phyloP scores from a whole-genome alignment of 2,888 invertebrate species.

The Syrista parreyssii region DNA sequence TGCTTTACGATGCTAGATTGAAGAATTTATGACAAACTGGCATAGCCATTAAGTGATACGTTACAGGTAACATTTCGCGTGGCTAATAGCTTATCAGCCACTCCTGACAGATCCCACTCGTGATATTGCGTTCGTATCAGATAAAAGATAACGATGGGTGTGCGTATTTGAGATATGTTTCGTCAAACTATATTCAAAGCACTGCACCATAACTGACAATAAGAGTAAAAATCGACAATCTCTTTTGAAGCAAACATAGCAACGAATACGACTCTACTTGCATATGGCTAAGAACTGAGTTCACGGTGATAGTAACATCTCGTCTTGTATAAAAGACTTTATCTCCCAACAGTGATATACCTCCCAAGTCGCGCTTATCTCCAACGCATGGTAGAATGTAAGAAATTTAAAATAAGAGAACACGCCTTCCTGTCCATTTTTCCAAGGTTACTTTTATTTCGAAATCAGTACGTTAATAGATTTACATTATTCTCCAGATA shows the following conservation, averaged over 20 bases:
- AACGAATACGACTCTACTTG: neutral
- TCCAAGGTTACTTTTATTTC: constrained; percentile 3
- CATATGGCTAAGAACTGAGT: neutral
- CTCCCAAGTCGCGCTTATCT: neutral
- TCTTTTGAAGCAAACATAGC: neutral
- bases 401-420: neutral
- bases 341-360: neutral
- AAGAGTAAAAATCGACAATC: neutral
- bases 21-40: constrained; percentile 12
- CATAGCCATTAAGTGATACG: constrained; percentile 9
- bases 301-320: neutral
- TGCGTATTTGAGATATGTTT: neutral
- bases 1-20: neutral
- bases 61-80: constrained; percentile 10
- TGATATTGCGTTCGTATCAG: constrained; percentile 21
- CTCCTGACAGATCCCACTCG: constrained; percentile 22
- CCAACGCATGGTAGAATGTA: neutral
- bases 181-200: neutral
- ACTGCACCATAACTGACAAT: neutral
- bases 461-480: neutral
- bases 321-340: neutral
- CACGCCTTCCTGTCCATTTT: neutral
- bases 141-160: constrained; percentile 14
- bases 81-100: constrained; percentile 23
- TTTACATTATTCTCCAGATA: neutral